Conservation (phyloP, 2,113 vertebrate genomes). For the Phalacrocorax brasilianus region DNA sequence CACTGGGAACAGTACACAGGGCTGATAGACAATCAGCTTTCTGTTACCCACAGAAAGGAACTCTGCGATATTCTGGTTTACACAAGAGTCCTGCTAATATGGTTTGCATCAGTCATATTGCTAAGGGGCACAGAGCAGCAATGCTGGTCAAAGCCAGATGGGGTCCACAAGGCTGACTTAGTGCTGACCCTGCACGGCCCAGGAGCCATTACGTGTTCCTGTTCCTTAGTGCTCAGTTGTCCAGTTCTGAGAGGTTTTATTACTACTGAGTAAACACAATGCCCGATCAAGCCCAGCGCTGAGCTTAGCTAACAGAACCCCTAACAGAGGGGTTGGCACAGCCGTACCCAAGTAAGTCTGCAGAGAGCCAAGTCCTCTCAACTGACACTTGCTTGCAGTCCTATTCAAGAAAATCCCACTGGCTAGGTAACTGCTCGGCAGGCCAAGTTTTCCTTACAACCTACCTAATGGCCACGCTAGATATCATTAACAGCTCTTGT, state of each 20-base stretch:
- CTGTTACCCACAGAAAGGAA: background rate
- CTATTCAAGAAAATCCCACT: accelerated
- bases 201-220: accelerated
- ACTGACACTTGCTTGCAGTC: background rate
- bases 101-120: background rate
- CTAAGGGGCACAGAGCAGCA: background rate
- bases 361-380: background rate
- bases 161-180: background rate
- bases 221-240: background rate
- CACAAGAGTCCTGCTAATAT: background rate
- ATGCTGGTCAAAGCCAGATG: background rate
- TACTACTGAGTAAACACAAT: accelerated
- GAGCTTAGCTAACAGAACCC: accelerated
- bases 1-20: background rate
- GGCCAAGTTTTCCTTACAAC: background rate
- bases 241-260: background rate
- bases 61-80: background rate
- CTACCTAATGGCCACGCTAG: background rate
- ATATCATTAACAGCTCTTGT: accelerated
- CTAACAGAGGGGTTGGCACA: background rate
- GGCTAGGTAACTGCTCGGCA: accelerated
- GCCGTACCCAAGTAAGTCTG: background rate
- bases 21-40: background rate
- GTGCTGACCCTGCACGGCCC: background rate
- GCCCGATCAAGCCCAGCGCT: background rate